Evolutionary conservation across 2,113 vertebrate species (phyloP).

Genomic region (Cyrtonyx montezumae): DNA sequence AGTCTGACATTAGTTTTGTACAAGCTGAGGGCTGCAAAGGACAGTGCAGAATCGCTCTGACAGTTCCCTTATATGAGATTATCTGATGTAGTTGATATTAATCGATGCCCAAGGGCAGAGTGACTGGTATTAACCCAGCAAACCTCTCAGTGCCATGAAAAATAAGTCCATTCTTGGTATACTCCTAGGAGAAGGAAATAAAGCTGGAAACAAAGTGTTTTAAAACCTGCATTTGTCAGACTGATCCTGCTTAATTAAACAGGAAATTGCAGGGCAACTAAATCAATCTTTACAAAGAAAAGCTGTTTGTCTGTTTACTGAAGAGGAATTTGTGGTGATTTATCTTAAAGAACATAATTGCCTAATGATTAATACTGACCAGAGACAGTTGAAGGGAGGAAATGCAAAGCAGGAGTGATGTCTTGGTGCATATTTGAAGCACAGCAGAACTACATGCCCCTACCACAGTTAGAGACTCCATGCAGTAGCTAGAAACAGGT

Average conservation of each 20-base stretch:
- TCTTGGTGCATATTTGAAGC: neutral
- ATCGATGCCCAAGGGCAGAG: neutral
- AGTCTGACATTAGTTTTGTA: neutral
- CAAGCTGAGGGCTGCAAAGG: neutral
- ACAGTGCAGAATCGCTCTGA: neutral
- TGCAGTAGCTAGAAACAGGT: neutral
- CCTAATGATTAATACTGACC: slow-evolving; percentile 63
- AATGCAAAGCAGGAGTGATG: slow-evolving; percentile 32
- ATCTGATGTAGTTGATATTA: neutral
- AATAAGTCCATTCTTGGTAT: neutral
- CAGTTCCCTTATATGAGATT: neutral
- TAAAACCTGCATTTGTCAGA: slow-evolving; percentile 48
- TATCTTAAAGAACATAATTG: slow-evolving; percentile 60
- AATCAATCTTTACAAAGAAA: slow-evolving; percentile 65
- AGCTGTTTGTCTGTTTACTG: slow-evolving; percentile 68
- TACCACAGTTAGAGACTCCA: neutral
- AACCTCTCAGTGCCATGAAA: neutral
- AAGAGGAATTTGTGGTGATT: slow-evolving; percentile 56
- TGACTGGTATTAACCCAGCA: neutral
- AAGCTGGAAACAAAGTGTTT: slow-evolving; percentile 35
- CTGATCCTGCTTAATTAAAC: slow-evolving; percentile 71
- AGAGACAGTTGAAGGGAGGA: neutral
- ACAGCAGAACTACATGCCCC: neutral
- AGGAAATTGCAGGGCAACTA: slow-evolving; percentile 62
- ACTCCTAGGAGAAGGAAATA: neutral